Conservation (phyloP, 2,113 vertebrate species). For the Gobiocypris rarus region DNA sequence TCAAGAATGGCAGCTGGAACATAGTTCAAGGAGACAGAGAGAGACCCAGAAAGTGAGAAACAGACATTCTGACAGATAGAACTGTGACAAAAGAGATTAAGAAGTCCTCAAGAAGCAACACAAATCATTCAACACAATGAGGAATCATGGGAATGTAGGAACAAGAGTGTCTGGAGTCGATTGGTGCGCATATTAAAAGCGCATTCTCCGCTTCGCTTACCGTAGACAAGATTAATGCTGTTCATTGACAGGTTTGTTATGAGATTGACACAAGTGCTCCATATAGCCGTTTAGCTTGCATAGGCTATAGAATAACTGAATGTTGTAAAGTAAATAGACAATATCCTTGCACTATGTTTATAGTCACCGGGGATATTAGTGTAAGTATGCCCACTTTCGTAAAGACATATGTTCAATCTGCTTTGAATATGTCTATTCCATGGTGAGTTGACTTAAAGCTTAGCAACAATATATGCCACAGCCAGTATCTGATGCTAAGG, state of each 20-base stretch:
- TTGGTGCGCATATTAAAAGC: background rate
- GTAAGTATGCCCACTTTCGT: background rate
- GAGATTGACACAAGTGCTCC: background rate
- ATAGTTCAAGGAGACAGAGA: conserved; percentile 29
- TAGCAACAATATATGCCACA: background rate
- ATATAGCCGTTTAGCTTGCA: background rate
- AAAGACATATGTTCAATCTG: background rate
- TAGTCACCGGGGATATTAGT: background rate
- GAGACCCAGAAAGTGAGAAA: background rate
- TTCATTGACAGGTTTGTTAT: conserved; percentile 5
- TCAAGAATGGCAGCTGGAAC: conserved; percentile 88
- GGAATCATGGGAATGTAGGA: background rate
- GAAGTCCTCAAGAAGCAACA: background rate
- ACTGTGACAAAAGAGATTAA: background rate
- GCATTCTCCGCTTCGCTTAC: background rate
- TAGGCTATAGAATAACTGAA: background rate
- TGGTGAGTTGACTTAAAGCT: background rate
- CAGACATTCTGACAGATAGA: background rate
- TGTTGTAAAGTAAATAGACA: background rate
- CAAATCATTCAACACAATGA: background rate
- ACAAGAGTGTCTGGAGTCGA: background rate
- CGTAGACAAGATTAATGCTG: background rate
- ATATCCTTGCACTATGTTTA: conserved; percentile 19
- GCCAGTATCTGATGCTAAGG: background rate
- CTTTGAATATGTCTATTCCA: conserved; percentile 2